A percentile compares a stretch with the other conserved stretches of the same genome.
Conservation (phyloP, 2,113 vertebrate genomes). For the Turnix velox region DNA sequence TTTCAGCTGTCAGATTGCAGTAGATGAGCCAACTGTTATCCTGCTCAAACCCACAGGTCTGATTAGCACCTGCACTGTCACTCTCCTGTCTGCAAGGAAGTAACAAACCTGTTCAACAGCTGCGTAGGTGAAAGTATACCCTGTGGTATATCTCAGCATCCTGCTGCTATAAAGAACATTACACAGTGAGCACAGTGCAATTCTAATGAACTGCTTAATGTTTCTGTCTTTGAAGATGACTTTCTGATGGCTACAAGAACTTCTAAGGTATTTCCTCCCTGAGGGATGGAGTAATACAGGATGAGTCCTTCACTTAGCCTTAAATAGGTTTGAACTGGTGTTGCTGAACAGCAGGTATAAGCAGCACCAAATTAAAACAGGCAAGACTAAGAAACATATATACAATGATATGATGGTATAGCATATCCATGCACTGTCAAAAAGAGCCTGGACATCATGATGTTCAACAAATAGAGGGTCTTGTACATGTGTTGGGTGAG, state of each 20-base stretch:
- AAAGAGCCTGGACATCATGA: background rate
- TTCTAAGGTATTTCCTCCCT: background rate
- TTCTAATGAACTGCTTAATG: background rate
- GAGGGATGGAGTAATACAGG: background rate
- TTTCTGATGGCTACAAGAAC: background rate
- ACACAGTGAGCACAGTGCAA: background rate
- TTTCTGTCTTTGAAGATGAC: background rate
- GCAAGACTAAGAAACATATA: background rate
- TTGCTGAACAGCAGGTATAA: background rate
- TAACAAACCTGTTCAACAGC: conserved; percentile 28
- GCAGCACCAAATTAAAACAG: background rate
- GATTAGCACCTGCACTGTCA: conserved; percentile 50
- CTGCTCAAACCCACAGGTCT: conserved; percentile 5
- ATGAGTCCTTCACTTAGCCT: background rate
- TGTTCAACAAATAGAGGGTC: background rate
- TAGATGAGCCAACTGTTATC: background rate
- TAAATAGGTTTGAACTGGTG: background rate
- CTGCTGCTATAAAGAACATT: background rate
- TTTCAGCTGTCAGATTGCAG: conserved; percentile 47
- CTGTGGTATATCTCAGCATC: background rate
- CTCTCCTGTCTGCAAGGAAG: background rate
- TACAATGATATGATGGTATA: too few relatives aligned
- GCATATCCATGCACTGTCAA: background rate
- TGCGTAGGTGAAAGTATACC: background rate
- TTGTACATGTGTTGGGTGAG: background rate